Conservation (phyloP, 1,140 invertebrate species). For the Stegodyphus mimosarum region DNA sequence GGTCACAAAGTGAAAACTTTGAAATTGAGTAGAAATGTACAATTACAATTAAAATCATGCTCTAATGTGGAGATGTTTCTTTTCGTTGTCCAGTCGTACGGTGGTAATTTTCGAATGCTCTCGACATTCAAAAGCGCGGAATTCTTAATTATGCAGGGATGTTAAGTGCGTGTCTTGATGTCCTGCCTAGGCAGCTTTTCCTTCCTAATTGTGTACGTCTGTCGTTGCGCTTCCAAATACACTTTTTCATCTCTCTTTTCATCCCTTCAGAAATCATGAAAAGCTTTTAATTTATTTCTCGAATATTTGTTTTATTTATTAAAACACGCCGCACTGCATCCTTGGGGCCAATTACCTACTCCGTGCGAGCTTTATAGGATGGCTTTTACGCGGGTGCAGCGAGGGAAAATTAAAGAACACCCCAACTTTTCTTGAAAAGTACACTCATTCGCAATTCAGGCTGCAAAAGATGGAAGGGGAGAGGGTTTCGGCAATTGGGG, state of each 20-base stretch:
- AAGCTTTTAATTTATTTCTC: constrained; percentile 61
- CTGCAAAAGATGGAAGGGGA: constrained; percentile 28
- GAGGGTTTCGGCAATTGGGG: background rate
- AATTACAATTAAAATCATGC: too few relatives aligned
- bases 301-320: constrained; percentile 61
- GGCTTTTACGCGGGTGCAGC: constrained; percentile 24
- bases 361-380: constrained; percentile 21
- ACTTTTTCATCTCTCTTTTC: constrained; percentile 6
- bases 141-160: background rate
- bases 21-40: too few relatives aligned
- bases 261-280: constrained; percentile 44
- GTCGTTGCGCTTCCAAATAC: too few relatives aligned
- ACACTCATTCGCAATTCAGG: constrained; percentile 49
- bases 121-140: background rate
- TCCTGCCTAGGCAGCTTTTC: background rate
- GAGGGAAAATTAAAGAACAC: constrained; percentile 55
- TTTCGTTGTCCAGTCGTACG: background rate
- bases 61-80: background rate
- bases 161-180: background rate
- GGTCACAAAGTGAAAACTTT: too few relatives aligned
- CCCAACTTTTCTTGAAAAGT: constrained; percentile 49
- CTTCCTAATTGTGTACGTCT: constrained; percentile 7
- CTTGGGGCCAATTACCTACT: constrained; percentile 55
- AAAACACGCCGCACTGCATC: constrained; percentile 24
- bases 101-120: background rate